phyloP scores from a whole-genome alignment of 2,113 vertebrate genomes.

The Caloenas nicobarica region DNA sequence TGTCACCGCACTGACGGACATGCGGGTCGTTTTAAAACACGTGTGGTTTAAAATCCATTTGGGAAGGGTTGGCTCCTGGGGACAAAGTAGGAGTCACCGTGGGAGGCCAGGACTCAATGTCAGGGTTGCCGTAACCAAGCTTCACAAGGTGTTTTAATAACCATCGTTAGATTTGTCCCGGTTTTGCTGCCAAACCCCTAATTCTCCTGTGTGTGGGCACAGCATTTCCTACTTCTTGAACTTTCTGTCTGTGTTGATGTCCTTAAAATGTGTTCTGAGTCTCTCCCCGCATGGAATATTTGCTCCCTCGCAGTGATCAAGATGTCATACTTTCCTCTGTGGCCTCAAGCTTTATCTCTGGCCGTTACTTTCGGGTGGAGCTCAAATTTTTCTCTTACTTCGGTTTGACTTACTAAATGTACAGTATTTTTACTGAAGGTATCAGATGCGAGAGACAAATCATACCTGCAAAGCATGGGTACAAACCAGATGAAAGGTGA shows the following conservation, averaged over 20 bases:
- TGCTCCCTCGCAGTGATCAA: background rate
- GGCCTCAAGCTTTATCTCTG: background rate
- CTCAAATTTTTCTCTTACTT: background rate
- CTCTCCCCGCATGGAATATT: background rate
- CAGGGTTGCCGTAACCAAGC: background rate
- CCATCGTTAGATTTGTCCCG: background rate
- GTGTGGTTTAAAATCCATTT: background rate
- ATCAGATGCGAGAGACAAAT: background rate
- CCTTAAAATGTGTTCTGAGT: background rate
- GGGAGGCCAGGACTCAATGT: background rate
- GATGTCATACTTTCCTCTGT: background rate
- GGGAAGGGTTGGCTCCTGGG: background rate
- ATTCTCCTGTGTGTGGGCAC: background rate
- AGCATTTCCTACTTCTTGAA: background rate
- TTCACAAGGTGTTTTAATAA: background rate
- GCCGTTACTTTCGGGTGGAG: background rate
- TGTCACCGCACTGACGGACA: accelerated
- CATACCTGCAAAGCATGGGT: accelerated
- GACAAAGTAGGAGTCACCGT: background rate
- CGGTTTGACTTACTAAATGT: background rate
- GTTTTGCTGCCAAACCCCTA: background rate
- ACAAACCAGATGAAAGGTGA: background rate
- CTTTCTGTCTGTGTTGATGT: background rate
- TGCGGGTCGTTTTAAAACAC: no score
- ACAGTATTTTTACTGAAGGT: background rate